phyloP scores from a whole-genome alignment of 2,113 vertebrate genomes.

The Trichechus manatus region DNA sequence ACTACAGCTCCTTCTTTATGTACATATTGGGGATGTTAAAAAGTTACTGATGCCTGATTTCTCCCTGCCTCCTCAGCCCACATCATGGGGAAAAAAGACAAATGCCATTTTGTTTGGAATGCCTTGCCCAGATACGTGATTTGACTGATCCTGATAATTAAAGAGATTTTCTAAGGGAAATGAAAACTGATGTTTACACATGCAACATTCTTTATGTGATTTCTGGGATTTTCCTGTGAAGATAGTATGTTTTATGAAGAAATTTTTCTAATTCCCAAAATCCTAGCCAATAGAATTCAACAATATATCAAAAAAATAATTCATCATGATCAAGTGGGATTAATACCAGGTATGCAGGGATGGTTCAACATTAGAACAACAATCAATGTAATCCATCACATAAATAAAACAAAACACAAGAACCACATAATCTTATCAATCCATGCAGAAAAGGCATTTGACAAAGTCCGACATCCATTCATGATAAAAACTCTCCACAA shows the following conservation, averaged over 20 bases:
- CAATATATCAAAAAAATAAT: no score
- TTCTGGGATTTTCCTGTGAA: conserved; percentile 45
- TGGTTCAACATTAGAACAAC: no score
- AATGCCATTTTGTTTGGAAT: neutral
- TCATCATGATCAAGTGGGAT: no score
- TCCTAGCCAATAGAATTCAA: no score
- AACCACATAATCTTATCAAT: no score
- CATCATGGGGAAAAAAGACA: neutral
- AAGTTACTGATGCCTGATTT: conserved; percentile 19
- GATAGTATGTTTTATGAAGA: neutral
- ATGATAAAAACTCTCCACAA: no score
- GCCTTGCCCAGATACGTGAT: neutral
- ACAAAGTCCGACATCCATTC: no score
- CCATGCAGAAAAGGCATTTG: no score
- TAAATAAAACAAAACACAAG: no score
- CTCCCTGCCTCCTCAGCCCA: neutral
- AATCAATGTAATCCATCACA: no score
- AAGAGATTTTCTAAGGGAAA: conserved; percentile 16
- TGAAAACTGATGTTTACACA: neutral
- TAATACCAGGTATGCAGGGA: no score
- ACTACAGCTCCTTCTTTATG: neutral
- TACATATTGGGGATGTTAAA: neutral
- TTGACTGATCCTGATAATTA: neutral
- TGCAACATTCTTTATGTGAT: neutral
- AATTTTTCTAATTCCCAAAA: conserved; percentile 18